Percentiles rank a stretch among this genome's conserved stretches.
These are phyloP conservation scores for Burhinus oedicnemus DNA, from an alignment of 2,113 vertebrate species.

Conservation along the genomic window DNA sequence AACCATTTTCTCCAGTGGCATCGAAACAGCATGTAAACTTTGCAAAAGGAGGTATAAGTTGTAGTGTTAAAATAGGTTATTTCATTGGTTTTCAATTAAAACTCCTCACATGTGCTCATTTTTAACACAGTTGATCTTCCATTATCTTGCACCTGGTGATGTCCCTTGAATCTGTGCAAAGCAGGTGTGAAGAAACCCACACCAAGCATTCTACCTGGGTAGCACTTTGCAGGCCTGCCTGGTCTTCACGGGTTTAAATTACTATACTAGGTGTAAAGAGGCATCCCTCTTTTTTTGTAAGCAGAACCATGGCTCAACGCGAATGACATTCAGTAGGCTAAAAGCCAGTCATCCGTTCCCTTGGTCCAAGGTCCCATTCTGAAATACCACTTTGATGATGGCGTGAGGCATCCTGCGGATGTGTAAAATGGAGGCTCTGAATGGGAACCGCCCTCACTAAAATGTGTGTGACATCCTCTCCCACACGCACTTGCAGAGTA, in stretches of 20 bases:
- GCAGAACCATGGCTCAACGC: not conserved
- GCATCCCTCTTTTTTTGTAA: not conserved
- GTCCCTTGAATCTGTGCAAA: not conserved
- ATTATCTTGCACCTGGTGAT: conserved; percentile 3
- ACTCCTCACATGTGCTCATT: not conserved
- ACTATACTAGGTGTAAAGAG: not conserved
- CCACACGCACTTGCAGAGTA: conserved; percentile 12
- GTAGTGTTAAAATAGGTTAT: not conserved
- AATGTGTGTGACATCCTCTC: conserved; percentile 7
- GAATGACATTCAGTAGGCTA: not conserved
- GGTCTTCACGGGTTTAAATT: not conserved
- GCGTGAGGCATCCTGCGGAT: not conserved
- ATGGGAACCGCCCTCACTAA: not conserved
- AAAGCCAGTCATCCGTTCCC: not conserved
- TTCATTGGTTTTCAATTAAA: not conserved
- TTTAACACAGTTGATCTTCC: conserved; percentile 4
- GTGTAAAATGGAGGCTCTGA: not conserved
- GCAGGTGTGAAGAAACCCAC: not conserved
- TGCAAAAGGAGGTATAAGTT: not conserved
- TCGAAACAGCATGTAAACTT: conserved; percentile 35
- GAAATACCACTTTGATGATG: not conserved
- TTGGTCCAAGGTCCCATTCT: conserved; percentile 5
- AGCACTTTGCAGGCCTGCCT: not conserved
- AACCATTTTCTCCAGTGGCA: conserved; percentile 47
- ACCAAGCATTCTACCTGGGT: not conserved